phyloP scores from a whole-genome alignment of 2,888 invertebrate genomes.

The Serripes groenlandicus region DNA sequence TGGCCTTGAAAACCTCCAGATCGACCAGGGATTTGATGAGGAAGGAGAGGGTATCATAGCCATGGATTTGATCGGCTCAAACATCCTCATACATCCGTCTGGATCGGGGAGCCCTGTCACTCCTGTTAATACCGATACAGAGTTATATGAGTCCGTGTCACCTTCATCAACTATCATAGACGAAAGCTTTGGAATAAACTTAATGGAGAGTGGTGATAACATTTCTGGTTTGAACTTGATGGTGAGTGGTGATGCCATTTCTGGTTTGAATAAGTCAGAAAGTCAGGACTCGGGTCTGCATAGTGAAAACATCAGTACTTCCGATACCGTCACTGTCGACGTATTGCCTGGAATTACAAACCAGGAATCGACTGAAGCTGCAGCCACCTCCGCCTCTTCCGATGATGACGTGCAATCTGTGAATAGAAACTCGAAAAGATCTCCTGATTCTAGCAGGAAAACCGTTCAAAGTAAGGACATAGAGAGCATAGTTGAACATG shows the following conservation, averaged over 20 bases:
- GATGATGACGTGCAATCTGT: conserved; percentile 5
- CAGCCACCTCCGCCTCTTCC: not conserved
- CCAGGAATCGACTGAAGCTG: conserved; percentile 30
- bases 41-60: conserved; percentile 55
- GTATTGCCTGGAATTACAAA: conserved; percentile 31
- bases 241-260: conserved; percentile 35
- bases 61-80: conserved; percentile 46
- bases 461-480: not conserved
- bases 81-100: conserved; percentile 66
- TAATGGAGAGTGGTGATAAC: conserved; percentile 13
- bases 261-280: conserved; percentile 77
- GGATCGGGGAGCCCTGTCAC: conserved; percentile 73
- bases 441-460: conserved; percentile 12
- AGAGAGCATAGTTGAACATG: not conserved
- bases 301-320: conserved; percentile 81
- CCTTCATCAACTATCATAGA: conserved; percentile 53
- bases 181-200: conserved; percentile 32
- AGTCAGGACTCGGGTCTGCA: conserved; percentile 83
- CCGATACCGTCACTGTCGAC: conserved; percentile 75
- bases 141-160: conserved; percentile 23
- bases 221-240: conserved; percentile 12
- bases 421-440: conserved; percentile 14
- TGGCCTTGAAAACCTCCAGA: conserved; percentile 56
- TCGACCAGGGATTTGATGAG: conserved; percentile 73
- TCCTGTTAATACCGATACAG: conserved; percentile 59